These are phyloP conservation scores for Oscheius sp. DNA, from an alignment of 2,888 invertebrate species.

Conservation along the genomic window DNA sequence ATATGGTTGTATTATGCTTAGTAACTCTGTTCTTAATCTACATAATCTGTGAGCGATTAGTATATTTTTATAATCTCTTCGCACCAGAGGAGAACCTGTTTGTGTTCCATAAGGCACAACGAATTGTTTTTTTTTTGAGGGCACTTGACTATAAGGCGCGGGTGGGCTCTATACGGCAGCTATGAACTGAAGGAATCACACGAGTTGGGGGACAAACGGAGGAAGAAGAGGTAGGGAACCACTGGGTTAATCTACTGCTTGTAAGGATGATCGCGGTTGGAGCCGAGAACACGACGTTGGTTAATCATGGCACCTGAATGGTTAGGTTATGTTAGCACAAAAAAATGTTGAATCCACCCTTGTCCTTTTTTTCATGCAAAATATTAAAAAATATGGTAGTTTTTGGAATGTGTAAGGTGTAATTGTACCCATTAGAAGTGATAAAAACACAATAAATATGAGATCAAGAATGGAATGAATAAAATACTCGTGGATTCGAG, in stretches of 20 bases:
- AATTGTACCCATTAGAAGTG: constrained; percentile 1
- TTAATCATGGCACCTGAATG: constrained; percentile 69
- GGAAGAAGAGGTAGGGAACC: constrained; percentile 14
- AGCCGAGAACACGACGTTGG: constrained; percentile 70
- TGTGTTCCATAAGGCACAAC: constrained; percentile 28
- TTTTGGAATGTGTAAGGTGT: constrained; percentile 15
- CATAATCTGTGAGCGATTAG: background rate
- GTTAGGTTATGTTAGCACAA: constrained; percentile 27
- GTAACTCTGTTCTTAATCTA: constrained; percentile 14
- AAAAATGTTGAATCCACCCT: background rate
- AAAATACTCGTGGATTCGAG: constrained; percentile 8
- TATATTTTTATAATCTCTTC: constrained; percentile 10
- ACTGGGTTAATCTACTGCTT: constrained; percentile 50
- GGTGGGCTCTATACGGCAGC: background rate
- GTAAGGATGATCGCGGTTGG: constrained; percentile 71
- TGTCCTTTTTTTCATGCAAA: constrained; percentile 10
- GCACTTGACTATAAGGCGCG: constrained; percentile 37
- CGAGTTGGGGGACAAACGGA: constrained; percentile 13
- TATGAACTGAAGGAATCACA: constrained; percentile 33
- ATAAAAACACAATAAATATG: background rate
- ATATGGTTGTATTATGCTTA: constrained; percentile 16
- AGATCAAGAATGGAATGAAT: constrained; percentile 18
- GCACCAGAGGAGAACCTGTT: constrained; percentile 18
- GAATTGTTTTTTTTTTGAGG: constrained; percentile 13
- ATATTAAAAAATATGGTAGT: constrained; percentile 1